Conservation (phyloP, 2,113 vertebrate genomes). For the Heterocephalus glaber region DNA sequence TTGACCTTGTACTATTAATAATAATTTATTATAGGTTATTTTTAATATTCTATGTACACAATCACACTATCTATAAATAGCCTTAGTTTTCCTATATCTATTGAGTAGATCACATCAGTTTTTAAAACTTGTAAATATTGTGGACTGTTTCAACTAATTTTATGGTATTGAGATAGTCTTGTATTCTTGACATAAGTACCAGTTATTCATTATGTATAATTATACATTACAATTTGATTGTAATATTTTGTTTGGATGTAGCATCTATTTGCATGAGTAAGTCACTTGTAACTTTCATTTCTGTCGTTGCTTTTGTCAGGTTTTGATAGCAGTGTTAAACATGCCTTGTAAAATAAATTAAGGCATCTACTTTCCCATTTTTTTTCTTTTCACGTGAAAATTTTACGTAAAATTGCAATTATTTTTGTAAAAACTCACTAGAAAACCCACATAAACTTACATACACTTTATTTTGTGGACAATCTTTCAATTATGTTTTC, state of each 20-base stretch:
- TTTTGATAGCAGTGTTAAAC: not conserved
- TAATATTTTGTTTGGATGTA: not conserved
- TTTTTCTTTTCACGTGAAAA: not conserved
- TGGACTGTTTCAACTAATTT: not conserved
- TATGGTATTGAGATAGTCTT: not conserved
- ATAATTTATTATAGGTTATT: not conserved
- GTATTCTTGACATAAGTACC: not conserved
- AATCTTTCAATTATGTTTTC: not conserved
- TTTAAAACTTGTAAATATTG: not conserved
- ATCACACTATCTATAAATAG: not conserved
- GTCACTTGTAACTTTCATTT: not conserved
- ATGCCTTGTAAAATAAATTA: not conserved
- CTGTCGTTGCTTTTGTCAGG: not conserved
- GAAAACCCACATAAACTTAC: not conserved
- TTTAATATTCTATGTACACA: not conserved
- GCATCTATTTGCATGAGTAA: not conserved
- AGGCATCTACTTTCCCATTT: not conserved
- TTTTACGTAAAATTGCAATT: not conserved
- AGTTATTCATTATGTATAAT: not conserved
- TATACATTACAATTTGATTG: not conserved
- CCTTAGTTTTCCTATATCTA: not conserved
- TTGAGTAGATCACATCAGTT: not conserved
- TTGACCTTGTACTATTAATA: not conserved
- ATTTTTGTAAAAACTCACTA: not conserved
- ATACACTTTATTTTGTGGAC: not conserved